These are phyloP conservation scores for Andrena chrysosceles DNA, from an alignment of 2,888 invertebrate species.

Conservation along the genomic window DNA sequence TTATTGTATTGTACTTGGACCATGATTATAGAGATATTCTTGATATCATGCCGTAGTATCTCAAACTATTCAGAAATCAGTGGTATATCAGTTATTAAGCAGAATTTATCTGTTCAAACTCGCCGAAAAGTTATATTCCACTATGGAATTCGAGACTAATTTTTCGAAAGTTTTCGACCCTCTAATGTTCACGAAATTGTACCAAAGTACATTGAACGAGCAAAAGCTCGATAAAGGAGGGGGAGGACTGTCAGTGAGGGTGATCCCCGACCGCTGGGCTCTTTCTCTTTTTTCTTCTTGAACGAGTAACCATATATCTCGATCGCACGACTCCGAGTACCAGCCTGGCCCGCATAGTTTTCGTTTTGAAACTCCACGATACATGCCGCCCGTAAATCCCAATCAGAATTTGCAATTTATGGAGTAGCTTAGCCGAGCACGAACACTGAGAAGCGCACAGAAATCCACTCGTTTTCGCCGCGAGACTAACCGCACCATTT, in stretches of 20 bases:
- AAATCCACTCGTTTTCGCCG: constrained; percentile 38
- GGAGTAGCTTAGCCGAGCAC: constrained; percentile 42
- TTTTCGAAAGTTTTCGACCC: not conserved
- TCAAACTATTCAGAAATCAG: constrained; percentile 28
- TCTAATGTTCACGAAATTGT: not conserved
- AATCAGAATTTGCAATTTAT: constrained; percentile 70
- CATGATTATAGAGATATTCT: not conserved
- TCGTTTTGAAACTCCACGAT: constrained; percentile 50
- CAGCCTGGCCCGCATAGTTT: constrained; percentile 33
- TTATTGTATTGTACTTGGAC: not conserved
- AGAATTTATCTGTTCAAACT: not conserved
- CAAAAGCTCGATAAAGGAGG: constrained; percentile 2
- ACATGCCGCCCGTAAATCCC: constrained; percentile 64
- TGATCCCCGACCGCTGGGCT: constrained; percentile 2
- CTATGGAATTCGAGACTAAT: not conserved
- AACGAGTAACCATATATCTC: constrained; percentile 53
- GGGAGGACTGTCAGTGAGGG: constrained; percentile 1
- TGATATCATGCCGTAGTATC: not conserved
- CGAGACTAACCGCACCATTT: constrained; percentile 37
- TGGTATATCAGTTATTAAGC: constrained; percentile 8
- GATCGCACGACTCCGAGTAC: constrained; percentile 44
- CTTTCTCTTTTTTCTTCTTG: constrained; percentile 32
- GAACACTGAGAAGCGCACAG: constrained; percentile 33
- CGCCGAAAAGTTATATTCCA: no score
- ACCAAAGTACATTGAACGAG: not conserved